phyloP scores from a whole-genome alignment of 2,797 vertebrate species.

The Siniperca scherzeri region DNA sequence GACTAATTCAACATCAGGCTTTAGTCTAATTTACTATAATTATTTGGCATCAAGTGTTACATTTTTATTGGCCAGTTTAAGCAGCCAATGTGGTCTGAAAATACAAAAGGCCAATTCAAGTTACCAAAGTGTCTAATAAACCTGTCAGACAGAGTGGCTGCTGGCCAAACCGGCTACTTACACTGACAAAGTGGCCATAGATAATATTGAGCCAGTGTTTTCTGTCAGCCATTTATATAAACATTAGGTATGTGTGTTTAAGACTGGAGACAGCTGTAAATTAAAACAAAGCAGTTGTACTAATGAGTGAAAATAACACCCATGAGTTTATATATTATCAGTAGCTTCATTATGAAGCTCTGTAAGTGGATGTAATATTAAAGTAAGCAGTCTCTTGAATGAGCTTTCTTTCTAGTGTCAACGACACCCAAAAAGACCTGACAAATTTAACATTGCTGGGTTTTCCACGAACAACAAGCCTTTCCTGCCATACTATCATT shows the following conservation, averaged over 20 bases:
- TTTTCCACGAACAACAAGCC: conserved; percentile 21
- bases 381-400: background rate
- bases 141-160: conserved; percentile 29
- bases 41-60: background rate
- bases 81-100: conserved; percentile 1
- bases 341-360: conserved; percentile 8
- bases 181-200: conserved; percentile 27
- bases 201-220: background rate
- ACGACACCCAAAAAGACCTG: background rate
- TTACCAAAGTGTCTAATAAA: conserved; percentile 9
- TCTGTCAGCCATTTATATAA: background rate
- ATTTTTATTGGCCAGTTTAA: conserved; percentile 2
- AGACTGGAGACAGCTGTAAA: conserved; percentile 5
- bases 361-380: conserved; percentile 3
- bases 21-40: conserved; percentile 7
- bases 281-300: conserved; percentile 26
- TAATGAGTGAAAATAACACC: conserved; percentile 25
- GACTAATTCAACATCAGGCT: background rate
- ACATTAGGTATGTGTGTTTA: background rate
- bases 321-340: conserved; percentile 8
- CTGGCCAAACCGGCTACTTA: conserved; percentile 33
- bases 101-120: conserved; percentile 1
- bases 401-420: background rate
- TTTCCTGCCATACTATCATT: conserved; percentile 35
- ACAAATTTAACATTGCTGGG: background rate